These are phyloP conservation scores for Paradoxurus hermaphroditus DNA, from an alignment of 2,113 vertebrate genomes.

Conservation along the genomic window DNA sequence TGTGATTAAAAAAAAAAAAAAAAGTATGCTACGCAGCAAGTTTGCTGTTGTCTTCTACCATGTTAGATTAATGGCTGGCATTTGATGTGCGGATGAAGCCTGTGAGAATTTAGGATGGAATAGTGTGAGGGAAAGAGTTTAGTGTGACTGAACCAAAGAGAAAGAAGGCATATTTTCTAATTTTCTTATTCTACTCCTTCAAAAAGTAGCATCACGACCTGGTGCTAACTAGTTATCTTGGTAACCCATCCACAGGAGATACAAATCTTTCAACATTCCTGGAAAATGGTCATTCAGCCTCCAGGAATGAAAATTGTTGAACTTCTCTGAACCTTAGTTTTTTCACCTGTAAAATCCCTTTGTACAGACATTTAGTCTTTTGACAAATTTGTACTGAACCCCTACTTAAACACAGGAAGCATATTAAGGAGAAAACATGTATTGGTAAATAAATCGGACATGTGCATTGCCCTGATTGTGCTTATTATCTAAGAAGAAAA, in stretches of 20 bases:
- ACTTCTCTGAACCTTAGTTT: not conserved
- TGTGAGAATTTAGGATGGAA: not conserved
- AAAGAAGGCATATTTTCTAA: not conserved
- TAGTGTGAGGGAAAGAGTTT: not conserved
- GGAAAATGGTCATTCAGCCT: not conserved
- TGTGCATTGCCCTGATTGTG: not conserved
- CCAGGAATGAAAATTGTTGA: not conserved
- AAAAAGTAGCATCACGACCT: not conserved
- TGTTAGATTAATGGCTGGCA: not conserved
- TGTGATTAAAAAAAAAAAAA: not conserved
- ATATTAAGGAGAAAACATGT: not conserved
- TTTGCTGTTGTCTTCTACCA: not conserved
- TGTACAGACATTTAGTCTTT: not conserved
- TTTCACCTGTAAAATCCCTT: not conserved
- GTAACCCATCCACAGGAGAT: not conserved
- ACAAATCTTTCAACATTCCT: not conserved
- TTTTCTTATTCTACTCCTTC: not conserved
- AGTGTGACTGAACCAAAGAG: not conserved
- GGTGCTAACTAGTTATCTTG: no score
- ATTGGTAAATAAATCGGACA: not conserved
- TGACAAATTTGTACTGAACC: not conserved
- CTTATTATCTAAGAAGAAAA: not conserved
- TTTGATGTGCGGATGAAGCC: not conserved
- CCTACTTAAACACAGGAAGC: not conserved
- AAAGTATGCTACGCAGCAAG: fast-evolving